phyloP scores from a whole-genome alignment of 2,113 vertebrate genomes.

The Cryptomyrus ogoouensis region DNA sequence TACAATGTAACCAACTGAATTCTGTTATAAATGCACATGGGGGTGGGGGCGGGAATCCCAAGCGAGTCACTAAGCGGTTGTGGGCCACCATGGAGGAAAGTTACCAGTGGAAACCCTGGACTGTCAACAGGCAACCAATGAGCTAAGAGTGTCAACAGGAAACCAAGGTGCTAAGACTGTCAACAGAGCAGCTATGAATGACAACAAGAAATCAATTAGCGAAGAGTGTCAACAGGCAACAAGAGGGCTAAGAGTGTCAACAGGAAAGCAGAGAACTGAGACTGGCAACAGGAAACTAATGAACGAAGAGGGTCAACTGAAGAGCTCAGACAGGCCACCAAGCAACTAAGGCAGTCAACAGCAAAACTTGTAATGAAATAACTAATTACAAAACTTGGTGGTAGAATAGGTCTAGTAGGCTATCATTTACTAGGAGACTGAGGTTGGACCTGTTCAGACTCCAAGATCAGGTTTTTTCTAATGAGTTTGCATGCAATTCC shows the following conservation, averaged over 20 bases:
- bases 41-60: background rate
- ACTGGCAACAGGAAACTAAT: background rate
- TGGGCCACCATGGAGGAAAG: background rate
- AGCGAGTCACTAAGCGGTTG: background rate
- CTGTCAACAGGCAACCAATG: background rate
- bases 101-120: background rate
- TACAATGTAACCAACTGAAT: background rate
- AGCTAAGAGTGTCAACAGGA: background rate
- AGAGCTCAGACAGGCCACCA: background rate
- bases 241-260: background rate
- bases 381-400: background rate
- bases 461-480: too few relatives aligned
- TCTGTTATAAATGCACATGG: background rate
- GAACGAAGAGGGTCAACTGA: background rate
- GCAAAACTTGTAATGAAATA: background rate
- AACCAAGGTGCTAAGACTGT: background rate
- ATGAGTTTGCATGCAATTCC: too few relatives aligned
- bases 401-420: too few relatives aligned
- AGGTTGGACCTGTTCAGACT: too few relatives aligned
- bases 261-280: background rate
- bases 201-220: too few relatives aligned
- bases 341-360: background rate
- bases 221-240: background rate
- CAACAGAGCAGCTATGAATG: background rate
- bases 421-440: too few relatives aligned